phyloP scores from a whole-genome alignment of 2,797 vertebrate species.

The Pempheris klunzingeri region DNA sequence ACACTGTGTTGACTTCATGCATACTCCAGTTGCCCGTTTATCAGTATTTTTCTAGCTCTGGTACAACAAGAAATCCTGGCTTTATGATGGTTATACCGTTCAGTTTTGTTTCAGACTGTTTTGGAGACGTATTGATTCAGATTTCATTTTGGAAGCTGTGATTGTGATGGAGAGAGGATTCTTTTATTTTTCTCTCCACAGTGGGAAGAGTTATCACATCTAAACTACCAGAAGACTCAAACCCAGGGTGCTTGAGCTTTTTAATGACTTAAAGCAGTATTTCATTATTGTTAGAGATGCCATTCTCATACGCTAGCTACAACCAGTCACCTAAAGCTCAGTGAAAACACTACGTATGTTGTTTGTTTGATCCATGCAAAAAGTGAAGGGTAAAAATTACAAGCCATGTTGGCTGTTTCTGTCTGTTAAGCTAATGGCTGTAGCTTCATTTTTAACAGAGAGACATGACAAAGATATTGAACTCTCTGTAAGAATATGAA shows the following conservation, averaged over 20 bases:
- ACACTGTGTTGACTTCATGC: neutral
- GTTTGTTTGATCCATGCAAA: no score
- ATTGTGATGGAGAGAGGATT: neutral
- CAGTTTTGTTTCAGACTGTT: neutral
- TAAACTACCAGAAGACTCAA: neutral
- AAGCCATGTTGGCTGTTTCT: no score
- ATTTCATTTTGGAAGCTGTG: neutral
- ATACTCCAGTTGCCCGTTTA: neutral
- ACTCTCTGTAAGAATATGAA: no score
- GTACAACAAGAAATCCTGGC: neutral
- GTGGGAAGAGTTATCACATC: neutral
- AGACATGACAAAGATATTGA: no score
- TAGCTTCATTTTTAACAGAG: no score
- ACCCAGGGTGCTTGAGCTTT: neutral
- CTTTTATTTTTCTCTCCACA: neutral
- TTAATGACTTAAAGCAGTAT: neutral
- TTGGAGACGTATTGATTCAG: neutral
- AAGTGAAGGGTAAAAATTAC: no score
- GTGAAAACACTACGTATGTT: no score
- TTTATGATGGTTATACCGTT: neutral
- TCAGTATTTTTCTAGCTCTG: neutral
- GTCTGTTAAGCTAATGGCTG: no score
- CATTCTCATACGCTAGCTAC: no score
- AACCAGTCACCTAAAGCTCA: no score
- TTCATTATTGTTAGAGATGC: no score